These are phyloP conservation scores for Acrocyrtus sp. DNA, from an alignment of 2,888 invertebrate species.

Conservation along the genomic window DNA sequence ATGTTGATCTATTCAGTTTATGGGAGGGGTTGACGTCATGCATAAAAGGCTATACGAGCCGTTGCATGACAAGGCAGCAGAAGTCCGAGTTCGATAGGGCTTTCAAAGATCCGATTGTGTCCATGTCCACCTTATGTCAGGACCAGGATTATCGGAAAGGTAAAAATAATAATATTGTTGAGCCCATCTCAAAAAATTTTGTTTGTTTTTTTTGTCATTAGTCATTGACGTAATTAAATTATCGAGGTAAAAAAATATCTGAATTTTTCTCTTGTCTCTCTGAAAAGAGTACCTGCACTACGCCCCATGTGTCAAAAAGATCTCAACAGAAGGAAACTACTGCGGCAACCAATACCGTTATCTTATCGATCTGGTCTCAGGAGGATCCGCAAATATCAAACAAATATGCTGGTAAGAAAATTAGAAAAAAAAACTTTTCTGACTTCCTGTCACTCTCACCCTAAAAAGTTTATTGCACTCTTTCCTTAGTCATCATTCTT, in stretches of 20 bases:
- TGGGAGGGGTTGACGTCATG: slow-evolving; percentile 60
- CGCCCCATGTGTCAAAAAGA: slow-evolving; percentile 62
- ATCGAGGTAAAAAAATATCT: too few species aligned
- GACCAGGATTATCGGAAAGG: slow-evolving; percentile 61
- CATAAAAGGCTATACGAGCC: slow-evolving; percentile 47
- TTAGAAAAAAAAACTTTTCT: too few species aligned
- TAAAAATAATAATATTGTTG: too few species aligned
- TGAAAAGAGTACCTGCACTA: slow-evolving; percentile 59
- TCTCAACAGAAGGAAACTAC: slow-evolving; percentile 59
- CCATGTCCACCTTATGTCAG: slow-evolving; percentile 60
- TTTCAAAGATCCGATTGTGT: slow-evolving; percentile 59
- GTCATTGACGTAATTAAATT: too few species aligned
- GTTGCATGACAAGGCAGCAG: slow-evolving; percentile 52
- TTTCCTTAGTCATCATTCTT: not conserved
- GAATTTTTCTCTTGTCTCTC: too few species aligned
- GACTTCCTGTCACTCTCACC: not conserved
- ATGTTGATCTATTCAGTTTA: slow-evolving; percentile 51
- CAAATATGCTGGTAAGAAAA: slow-evolving; percentile 63
- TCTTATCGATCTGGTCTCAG: slow-evolving; percentile 61
- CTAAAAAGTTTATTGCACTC: slow-evolving; percentile 2
- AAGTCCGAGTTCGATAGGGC: slow-evolving; percentile 58
- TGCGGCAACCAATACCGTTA: slow-evolving; percentile 62
- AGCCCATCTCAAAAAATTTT: too few species aligned
- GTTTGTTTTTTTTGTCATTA: too few species aligned
- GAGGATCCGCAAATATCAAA: slow-evolving; percentile 58